Evolutionary conservation across 2,888 invertebrate genomes (phyloP), one percentile per base, ranked within the genome.

Genomic region (Mactromeris polynyma): DNA sequence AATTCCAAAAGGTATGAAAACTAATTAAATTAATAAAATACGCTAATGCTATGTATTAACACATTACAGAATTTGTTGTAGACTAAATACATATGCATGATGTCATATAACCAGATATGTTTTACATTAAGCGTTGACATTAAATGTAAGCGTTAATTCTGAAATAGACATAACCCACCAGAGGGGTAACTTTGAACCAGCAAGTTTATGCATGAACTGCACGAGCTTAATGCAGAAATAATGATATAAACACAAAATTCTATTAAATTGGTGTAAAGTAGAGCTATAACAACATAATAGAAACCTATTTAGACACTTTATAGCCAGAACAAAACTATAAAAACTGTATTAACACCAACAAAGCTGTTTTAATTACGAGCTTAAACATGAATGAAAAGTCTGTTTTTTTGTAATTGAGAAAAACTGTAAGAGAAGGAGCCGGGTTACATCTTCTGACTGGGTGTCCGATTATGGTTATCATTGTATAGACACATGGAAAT

Each of bases 131-230:
- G 58, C 6, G 9, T 64, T 64, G 58, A 26, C 58, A 64, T 64
- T 26, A 64, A 64, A 64, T 64, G 26, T 64, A 4, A 64, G n/a
- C 58, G 58, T 64, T 64, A 64, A 64, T 64, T 64, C 58, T 64
- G 58, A 64, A 64, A n/a, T 6, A 64, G 58, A 2, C 58, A 26
- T 64, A 64, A 64, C 58, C 9, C 58, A n/a, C n/a, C 11, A 64
- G 58, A 6, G 26, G 26, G 58, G 58, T n/a, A 64, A 26, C 26
- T 64, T 26, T 64, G 58, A 64, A 64, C 26, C 58, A 64, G 58
- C 58, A 7, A 26, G 26, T 64, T 64, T 64, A 64, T 64, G 58
- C 58, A 64, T 64, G n/a, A 64, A n/a, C 9, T 64, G 26, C 26
- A n/a, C 26, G 58, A 9, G n/a, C 58, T 64, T 64, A 64, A 64